Conservation (phyloP, 2,888 invertebrate species). For the Pilophorus perplexus region DNA sequence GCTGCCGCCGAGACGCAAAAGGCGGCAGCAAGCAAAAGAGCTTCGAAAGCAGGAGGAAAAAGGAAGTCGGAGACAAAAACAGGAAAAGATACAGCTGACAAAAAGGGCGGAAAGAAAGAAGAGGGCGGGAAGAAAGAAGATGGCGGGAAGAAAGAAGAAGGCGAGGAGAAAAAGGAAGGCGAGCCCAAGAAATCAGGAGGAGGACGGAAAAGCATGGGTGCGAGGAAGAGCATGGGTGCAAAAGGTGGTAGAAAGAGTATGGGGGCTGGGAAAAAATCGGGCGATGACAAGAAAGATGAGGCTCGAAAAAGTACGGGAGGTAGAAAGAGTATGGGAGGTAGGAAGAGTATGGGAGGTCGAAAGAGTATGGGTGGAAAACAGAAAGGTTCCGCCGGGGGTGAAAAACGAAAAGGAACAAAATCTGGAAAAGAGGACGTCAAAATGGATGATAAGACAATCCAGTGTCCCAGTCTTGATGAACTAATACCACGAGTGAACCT, state of each 20-base stretch:
- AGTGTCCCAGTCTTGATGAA: constrained; percentile 28
- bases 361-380: constrained; percentile 7
- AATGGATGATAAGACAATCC: constrained; percentile 12
- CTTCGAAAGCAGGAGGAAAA: background rate
- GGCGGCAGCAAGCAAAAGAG: background rate
- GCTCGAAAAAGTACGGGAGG: constrained; percentile 15
- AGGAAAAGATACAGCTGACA: background rate
- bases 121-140: too few species aligned
- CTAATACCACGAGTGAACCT: constrained; percentile 26
- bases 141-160: background rate
- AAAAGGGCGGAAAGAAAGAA: background rate
- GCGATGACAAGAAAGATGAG: background rate
- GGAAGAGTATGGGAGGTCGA: background rate
- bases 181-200: background rate
- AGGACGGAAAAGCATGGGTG: background rate
- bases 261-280: background rate
- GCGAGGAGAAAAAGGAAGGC: background rate
- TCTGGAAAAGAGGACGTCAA: background rate
- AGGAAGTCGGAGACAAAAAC: too few species aligned
- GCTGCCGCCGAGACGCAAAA: background rate
- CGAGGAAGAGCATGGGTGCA: constrained; percentile 4
- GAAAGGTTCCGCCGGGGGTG: background rate
- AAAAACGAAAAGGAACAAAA: background rate
- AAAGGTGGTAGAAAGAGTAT: constrained; percentile 1
- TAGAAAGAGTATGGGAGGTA: constrained; percentile 14